These are phyloP conservation scores for Etheostoma perlongum DNA, from an alignment of 2,797 vertebrate genomes.

Conservation along the genomic window DNA sequence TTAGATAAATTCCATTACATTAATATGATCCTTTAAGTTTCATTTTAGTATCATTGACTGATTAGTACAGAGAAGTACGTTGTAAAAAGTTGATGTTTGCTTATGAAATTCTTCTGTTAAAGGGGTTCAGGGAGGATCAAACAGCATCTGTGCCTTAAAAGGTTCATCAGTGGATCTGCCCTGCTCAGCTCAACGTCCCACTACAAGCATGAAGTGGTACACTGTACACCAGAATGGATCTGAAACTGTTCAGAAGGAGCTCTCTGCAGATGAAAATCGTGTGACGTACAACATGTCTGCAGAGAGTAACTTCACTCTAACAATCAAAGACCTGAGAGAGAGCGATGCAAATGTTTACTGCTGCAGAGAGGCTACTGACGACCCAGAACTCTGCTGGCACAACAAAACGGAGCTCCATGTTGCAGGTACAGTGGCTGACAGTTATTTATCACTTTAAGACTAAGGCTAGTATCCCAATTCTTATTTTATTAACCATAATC, in stretches of 20 bases:
- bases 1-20: background rate
- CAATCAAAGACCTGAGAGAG: conserved; percentile 22
- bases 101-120: background rate
- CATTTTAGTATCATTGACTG: too few species aligned
- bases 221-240: rapidly evolving
- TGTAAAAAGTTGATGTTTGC: background rate
- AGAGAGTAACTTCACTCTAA: background rate
- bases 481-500: background rate
- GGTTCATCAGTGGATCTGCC: conserved; percentile 42
- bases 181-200: background rate
- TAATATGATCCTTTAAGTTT: too few species aligned
- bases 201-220: conserved; percentile 14
- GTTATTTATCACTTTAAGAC: too few species aligned
- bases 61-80: too few species aligned
- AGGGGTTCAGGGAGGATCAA: conserved; percentile 14
- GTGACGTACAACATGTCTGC: background rate
- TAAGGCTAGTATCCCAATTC: background rate
- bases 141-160: conserved; percentile 37
- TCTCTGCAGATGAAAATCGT: background rate
- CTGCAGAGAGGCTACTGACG: background rate
- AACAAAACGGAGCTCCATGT: background rate
- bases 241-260: rapidly evolving
- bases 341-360: background rate
- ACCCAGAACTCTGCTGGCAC: rapidly evolving
- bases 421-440: conserved; percentile 10